Evolutionary conservation across 2,113 vertebrate species (phyloP).

Genomic region (Tauraco erythrolophus): DNA sequence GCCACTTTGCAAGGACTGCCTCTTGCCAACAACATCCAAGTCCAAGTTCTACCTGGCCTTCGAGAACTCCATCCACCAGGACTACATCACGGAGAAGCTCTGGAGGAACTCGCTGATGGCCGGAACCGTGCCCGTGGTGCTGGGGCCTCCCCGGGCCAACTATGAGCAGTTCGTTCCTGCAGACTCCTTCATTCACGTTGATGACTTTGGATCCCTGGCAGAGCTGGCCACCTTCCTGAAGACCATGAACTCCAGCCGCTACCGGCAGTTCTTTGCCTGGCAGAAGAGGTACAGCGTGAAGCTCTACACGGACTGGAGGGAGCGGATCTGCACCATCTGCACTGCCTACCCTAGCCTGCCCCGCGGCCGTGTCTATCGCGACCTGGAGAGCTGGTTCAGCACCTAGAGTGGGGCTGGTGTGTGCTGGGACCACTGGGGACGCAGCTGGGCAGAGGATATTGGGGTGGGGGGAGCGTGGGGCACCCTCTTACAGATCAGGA

Average conservation of each 20-base stretch:
- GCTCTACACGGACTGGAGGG: slow-evolving; percentile 80
- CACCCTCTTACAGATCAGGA: neutral
- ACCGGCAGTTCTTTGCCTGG: slow-evolving; percentile 84
- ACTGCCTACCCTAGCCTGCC: slow-evolving; percentile 67
- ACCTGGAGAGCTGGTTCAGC: slow-evolving; percentile 80
- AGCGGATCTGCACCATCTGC: slow-evolving; percentile 88
- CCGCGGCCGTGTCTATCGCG: slow-evolving; percentile 67
- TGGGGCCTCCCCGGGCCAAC: slow-evolving; percentile 82
- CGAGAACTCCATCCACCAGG: slow-evolving; percentile 85
- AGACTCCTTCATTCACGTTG: slow-evolving; percentile 87
- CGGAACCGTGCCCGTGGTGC: slow-evolving; percentile 84
- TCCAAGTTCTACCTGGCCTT: slow-evolving; percentile 96
- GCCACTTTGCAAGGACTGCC: slow-evolving; percentile 60
- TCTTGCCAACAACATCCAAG: slow-evolving; percentile 80
- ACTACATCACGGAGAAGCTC: slow-evolving; percentile 96
- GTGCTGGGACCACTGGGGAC: neutral
- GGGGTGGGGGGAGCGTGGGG: rapidly evolving
- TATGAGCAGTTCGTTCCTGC: slow-evolving; percentile 85
- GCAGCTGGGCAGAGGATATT: neutral
- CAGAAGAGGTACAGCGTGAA: slow-evolving; percentile 73
- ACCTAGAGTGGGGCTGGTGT: neutral
- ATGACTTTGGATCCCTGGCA: slow-evolving; percentile 82
- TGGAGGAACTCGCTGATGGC: slow-evolving; percentile 87
- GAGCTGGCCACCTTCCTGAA: slow-evolving; percentile 82
- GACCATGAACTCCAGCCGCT: slow-evolving; percentile 77